These are phyloP conservation scores for Anorthoa munda DNA, from an alignment of 2,888 invertebrate species.

Conservation along the genomic window DNA sequence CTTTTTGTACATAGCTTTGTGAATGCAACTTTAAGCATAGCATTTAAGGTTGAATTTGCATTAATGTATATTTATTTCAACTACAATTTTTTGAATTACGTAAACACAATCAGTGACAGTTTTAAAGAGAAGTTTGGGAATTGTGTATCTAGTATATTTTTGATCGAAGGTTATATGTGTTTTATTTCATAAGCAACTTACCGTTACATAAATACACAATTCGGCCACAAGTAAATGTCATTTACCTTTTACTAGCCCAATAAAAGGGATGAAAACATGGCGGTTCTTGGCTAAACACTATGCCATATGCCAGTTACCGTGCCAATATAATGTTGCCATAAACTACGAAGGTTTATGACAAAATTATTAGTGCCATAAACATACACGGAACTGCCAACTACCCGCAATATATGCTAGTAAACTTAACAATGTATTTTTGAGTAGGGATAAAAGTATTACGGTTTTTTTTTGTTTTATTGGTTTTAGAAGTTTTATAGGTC, in stretches of 20 bases:
- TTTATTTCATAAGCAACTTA: conserved; percentile 3
- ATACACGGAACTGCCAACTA: conserved; percentile 41
- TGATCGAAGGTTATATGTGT: not conserved
- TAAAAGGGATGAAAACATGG: conserved; percentile 42
- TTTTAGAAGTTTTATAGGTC: not conserved
- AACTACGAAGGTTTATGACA: conserved; percentile 49
- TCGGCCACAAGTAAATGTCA: conserved; percentile 20
- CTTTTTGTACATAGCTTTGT: too few relatives aligned
- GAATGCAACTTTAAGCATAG: too few relatives aligned
- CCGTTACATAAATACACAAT: conserved; percentile 19
- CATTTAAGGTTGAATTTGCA: too few relatives aligned
- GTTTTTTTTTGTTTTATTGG: conserved; percentile 16
- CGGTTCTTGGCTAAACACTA: conserved; percentile 31
- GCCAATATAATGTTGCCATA: conserved; percentile 50
- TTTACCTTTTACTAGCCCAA: conserved; percentile 38
- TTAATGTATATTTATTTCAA: too few relatives aligned
- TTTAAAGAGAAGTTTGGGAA: too few relatives aligned
- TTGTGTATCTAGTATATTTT: too few relatives aligned
- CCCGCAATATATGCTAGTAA: conserved; percentile 45
- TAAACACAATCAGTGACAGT: too few relatives aligned
- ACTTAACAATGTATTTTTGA: conserved; percentile 56
- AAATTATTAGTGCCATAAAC: conserved; percentile 61
- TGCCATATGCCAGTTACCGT: conserved; percentile 39
- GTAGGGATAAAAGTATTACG: conserved; percentile 13
- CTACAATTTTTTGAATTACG: too few relatives aligned